These are phyloP conservation scores for Listrodromus nycthemerus DNA, from an alignment of 2,888 invertebrate genomes.

Conservation along the genomic window DNA sequence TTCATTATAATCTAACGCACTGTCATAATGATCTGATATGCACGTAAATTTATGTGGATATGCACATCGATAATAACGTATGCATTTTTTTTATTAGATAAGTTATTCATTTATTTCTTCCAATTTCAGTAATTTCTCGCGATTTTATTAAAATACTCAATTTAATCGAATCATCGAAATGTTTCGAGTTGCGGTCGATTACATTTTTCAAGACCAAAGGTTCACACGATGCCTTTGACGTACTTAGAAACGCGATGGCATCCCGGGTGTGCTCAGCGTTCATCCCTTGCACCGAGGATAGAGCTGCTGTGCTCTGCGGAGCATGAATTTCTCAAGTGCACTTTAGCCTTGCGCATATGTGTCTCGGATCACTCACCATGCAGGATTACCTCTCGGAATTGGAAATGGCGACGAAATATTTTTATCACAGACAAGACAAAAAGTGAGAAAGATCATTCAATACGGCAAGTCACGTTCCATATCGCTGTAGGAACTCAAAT, in stretches of 20 bases:
- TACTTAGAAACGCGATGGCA: neutral
- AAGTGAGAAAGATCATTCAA: neutral
- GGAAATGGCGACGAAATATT: neutral
- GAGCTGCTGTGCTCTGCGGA: neutral
- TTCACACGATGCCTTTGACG: constrained; percentile 1
- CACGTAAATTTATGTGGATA: neutral
- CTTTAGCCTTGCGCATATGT: constrained; percentile 9
- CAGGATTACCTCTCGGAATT: neutral
- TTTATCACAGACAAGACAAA: neutral
- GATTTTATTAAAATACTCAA: neutral
- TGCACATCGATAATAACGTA: no score
- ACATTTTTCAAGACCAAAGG: neutral
- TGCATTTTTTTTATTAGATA: no score
- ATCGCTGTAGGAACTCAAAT: neutral
- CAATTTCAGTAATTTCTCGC: no score
- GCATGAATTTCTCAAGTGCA: constrained; percentile 10
- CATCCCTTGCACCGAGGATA: neutral
- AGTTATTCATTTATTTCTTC: no score
- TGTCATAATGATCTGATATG: neutral
- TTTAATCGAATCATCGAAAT: neutral
- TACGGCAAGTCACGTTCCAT: neutral
- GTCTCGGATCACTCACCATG: constrained; percentile 1
- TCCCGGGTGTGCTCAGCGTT: neutral
- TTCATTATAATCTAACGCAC: neutral
- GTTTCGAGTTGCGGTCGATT: neutral